A percentile compares a stretch with the other conserved stretches of the same genome.
Conservation (phyloP, 2,888 invertebrate genomes). For the Drosophila tanythrix region DNA sequence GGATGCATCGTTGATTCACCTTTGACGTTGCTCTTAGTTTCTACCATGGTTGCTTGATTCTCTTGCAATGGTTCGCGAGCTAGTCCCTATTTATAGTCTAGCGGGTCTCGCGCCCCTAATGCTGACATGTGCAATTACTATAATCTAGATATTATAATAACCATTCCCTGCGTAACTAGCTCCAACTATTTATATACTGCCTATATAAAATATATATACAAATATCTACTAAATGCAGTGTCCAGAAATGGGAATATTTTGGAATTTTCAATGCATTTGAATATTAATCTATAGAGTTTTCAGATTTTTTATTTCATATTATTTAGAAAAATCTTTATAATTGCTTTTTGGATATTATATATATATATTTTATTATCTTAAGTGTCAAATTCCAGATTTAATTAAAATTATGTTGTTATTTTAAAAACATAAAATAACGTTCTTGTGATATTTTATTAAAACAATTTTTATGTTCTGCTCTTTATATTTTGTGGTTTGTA, state of each 20-base stretch:
- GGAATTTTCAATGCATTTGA: background rate
- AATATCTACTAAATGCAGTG: background rate
- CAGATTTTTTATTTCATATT: background rate
- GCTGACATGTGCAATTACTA: background rate
- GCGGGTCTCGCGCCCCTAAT: background rate
- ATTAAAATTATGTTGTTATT: background rate
- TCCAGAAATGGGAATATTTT: background rate
- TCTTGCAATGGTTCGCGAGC: conserved; percentile 9
- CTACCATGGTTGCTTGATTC: conserved; percentile 54
- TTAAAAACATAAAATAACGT: background rate
- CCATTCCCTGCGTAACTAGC: background rate
- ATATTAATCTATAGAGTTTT: background rate
- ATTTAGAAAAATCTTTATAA: background rate
- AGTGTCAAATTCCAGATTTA: background rate
- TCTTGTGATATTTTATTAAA: background rate
- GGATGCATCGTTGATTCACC: conserved; percentile 33
- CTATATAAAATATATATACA: background rate
- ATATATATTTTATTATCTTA: background rate
- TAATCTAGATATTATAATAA: conserved; percentile 17
- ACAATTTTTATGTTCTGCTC: background rate
- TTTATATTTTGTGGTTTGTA: background rate
- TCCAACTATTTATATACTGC: too few species aligned
- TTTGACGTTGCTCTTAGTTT: conserved; percentile 20
- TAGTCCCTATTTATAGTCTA: conserved; percentile 48
- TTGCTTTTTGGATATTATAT: background rate